These are phyloP conservation scores for Antedon bifida DNA, from an alignment of 35 echinoderm and acorn worm genomes.

Conservation along the genomic window DNA sequence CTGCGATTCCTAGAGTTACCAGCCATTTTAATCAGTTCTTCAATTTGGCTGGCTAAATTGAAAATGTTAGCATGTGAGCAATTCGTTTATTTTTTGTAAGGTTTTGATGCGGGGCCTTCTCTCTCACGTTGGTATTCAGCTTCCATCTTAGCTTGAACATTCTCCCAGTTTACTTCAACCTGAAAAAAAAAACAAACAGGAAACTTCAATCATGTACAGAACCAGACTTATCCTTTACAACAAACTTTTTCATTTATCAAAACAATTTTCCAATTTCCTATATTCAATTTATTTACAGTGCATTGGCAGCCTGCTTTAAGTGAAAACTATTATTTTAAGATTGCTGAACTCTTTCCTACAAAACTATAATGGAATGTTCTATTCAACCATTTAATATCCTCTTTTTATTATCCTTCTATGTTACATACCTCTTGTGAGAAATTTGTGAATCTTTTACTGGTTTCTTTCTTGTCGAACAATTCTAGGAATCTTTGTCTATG, in stretches of 20 bases:
- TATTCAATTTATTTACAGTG: neutral
- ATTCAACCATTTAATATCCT: too few species aligned
- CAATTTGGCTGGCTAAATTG: too few species aligned
- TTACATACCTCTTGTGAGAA: constrained; percentile 77
- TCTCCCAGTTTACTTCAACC: constrained; percentile 92
- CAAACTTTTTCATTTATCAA: too few species aligned
- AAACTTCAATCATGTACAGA: neutral
- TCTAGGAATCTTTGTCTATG: constrained; percentile 72
- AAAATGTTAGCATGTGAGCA: too few species aligned
- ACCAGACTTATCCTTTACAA: neutral
- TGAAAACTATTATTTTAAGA: too few species aligned
- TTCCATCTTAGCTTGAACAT: constrained; percentile 86
- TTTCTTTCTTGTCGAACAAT: constrained; percentile 89
- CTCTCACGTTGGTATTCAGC: constrained; percentile 81
- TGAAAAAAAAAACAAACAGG: constrained; percentile 9
- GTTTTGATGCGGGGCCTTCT: constrained; percentile 54
- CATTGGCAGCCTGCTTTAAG: neutral
- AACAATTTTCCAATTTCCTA: neutral
- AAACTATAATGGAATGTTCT: too few species aligned
- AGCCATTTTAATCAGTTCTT: too few species aligned
- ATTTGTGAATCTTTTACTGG: constrained; percentile 80
- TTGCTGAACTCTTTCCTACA: too few species aligned
- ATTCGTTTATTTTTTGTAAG: constrained; percentile 70
- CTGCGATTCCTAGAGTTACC: too few species aligned
- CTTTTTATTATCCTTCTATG: too few species aligned